Percentiles rank a stretch among this genome's conserved stretches.
Evolutionary conservation across 2,113 vertebrate genomes (phyloP).

Genomic region (Lamprologus callipterus): DNA sequence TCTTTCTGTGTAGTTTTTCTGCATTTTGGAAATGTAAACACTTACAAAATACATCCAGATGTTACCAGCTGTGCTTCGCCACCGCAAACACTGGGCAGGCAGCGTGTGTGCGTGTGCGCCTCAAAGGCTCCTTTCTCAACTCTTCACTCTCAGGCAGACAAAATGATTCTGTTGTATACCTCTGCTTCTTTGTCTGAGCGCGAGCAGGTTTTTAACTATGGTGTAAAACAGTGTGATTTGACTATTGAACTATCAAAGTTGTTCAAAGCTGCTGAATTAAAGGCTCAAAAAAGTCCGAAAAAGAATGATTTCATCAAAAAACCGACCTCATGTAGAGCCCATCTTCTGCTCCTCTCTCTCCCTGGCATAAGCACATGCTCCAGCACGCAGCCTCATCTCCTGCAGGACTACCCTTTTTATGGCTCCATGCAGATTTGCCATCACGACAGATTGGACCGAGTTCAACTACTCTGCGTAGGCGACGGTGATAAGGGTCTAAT

Average conservation of each 20-base stretch:
- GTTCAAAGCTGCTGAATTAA: conserved; percentile 26
- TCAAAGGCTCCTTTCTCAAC: conserved; percentile 25
- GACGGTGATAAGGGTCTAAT: conserved; percentile 13
- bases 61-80: conserved; percentile 70
- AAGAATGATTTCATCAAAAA: conserved; percentile 44
- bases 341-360: background rate
- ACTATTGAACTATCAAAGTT: conserved; percentile 18
- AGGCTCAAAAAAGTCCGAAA: conserved; percentile 22
- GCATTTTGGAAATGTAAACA: conserved; percentile 79
- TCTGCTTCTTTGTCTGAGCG: conserved; percentile 11
- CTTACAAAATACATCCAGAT: conserved; percentile 77
- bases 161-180: conserved; percentile 32
- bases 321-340: conserved; percentile 31
- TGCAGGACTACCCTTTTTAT: background rate
- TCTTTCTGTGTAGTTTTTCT: conserved; percentile 55
- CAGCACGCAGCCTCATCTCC: background rate
- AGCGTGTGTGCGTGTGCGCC: conserved; percentile 6
- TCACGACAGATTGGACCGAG: conserved; percentile 1
- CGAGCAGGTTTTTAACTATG: conserved; percentile 9
- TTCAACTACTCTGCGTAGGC: conserved; percentile 17
- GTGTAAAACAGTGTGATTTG: background rate
- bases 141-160: conserved; percentile 38
- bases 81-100: conserved; percentile 68
- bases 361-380: background rate
- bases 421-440: conserved; percentile 39